These are phyloP conservation scores for Tyrophagus putrescentiae DNA, from an alignment of 1,140 invertebrate genomes.

Conservation along the genomic window DNA sequence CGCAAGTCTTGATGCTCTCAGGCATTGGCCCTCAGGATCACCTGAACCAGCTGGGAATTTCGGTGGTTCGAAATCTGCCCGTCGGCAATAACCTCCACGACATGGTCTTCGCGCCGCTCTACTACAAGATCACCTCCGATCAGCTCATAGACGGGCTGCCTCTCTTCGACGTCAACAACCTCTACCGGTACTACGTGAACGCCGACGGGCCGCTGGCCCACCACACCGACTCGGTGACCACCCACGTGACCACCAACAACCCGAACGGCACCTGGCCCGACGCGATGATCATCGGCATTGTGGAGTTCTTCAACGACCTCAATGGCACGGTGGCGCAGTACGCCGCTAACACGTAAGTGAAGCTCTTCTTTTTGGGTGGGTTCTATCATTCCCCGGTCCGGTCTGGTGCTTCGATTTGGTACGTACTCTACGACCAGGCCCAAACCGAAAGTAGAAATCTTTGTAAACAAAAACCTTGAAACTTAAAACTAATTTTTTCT, in stretches of 20 bases:
- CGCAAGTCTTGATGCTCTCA: slow-evolving; percentile 76
- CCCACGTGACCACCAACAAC: slow-evolving; percentile 51
- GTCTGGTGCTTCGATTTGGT: too few relatives aligned
- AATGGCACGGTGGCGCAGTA: slow-evolving; percentile 14
- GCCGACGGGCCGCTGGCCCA: slow-evolving; percentile 51
- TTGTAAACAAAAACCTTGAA: too few relatives aligned
- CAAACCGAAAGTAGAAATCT: too few relatives aligned
- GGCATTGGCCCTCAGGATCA: slow-evolving; percentile 69
- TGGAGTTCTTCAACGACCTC: slow-evolving; percentile 15
- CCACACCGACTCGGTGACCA: slow-evolving; percentile 15
- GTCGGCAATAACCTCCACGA: slow-evolving; percentile 33
- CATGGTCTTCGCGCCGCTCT: slow-evolving; percentile 41
- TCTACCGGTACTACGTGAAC: slow-evolving; percentile 11
- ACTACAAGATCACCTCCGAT: slow-evolving; percentile 12
- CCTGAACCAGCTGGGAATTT: slow-evolving; percentile 45
- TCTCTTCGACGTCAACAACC: background rate
- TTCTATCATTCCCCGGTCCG: too few relatives aligned
- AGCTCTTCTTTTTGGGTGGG: too few relatives aligned
- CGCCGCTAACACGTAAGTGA: slow-evolving; percentile 14
- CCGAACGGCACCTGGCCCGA: slow-evolving; percentile 67
- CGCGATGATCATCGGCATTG: slow-evolving; percentile 19
- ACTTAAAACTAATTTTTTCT: background rate
- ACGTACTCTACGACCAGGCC: too few relatives aligned
- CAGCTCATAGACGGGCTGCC: background rate
- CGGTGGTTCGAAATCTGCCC: slow-evolving; percentile 32